Percentiles rank a stretch among this genome's conserved stretches.
phyloP scores from a whole-genome alignment of 1,140 invertebrate genomes.

The Philopotamus ludificatus region DNA sequence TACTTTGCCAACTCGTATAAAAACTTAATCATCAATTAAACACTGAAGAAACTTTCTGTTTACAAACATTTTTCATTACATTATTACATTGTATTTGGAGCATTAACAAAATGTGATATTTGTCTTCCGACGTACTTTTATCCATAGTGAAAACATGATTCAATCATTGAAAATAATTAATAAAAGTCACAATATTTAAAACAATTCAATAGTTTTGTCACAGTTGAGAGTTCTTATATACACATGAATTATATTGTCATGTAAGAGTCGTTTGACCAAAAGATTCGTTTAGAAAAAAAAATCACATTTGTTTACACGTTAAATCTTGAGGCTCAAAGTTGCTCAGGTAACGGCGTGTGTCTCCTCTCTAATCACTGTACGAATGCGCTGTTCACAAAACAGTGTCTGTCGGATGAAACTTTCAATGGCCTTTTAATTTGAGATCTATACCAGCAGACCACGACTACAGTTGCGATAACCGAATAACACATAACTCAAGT shows the following conservation, averaged over 20 bases:
- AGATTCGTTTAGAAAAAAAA: constrained; percentile 19
- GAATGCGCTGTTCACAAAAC: constrained; percentile 9
- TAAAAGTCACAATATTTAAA: constrained; percentile 14
- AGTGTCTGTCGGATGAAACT: constrained; percentile 5
- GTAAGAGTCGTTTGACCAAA: constrained; percentile 14
- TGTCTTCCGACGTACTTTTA: not conserved
- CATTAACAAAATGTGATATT: not conserved
- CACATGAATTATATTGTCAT: constrained; percentile 23
- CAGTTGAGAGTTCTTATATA: constrained; percentile 15
- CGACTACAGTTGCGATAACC: not conserved
- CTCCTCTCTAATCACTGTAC: constrained; percentile 5
- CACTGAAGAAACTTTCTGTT: not conserved
- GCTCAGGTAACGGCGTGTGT: constrained; percentile 10
- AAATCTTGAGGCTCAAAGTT: constrained; percentile 18
- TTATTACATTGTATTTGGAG: not conserved
- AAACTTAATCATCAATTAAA: not conserved
- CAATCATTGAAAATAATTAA: constrained; percentile 8
- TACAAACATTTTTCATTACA: too few relatives aligned
- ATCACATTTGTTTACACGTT: constrained; percentile 16
- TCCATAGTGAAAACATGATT: not conserved
- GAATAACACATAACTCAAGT: constrained; percentile 31
- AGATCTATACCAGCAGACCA: constrained; percentile 19
- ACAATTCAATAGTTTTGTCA: constrained; percentile 21
- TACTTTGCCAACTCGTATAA: not conserved
- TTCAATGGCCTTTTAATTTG: constrained; percentile 19